These are phyloP conservation scores for Pagetopsis macropterus DNA, from an alignment of 2,797 vertebrate genomes.

Conservation along the genomic window DNA sequence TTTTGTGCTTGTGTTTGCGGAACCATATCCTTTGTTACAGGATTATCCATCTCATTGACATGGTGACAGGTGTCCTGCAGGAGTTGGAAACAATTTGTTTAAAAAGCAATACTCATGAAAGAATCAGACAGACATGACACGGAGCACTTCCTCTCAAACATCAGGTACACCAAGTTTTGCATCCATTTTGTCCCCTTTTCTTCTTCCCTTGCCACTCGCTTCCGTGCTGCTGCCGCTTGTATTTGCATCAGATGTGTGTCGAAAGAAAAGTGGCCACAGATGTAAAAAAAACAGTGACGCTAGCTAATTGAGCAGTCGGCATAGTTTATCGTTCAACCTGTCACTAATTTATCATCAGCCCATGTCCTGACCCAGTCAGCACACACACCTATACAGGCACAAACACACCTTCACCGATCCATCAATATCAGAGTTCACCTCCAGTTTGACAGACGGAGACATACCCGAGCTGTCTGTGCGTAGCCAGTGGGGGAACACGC, in stretches of 20 bases:
- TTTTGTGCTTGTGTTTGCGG: conserved; percentile 15
- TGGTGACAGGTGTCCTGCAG: conserved; percentile 62
- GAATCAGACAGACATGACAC: conserved; percentile 50
- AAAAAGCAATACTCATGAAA: conserved; percentile 66
- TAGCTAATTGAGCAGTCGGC: conserved; percentile 39
- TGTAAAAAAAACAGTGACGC: conserved; percentile 56
- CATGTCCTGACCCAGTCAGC: conserved; percentile 30
- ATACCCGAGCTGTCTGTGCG: conserved; percentile 45
- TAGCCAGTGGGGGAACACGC: conserved; percentile 43
- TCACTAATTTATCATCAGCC: conserved; percentile 34
- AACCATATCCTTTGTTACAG: conserved; percentile 33
- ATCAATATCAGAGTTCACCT: conserved; percentile 64
- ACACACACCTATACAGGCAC: conserved; percentile 18
- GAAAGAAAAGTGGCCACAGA: conserved; percentile 47
- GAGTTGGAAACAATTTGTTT: conserved; percentile 73
- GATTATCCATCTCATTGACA: conserved; percentile 35
- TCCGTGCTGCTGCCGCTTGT: conserved; percentile 44
- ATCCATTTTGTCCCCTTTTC: conserved; percentile 73
- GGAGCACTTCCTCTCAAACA: conserved; percentile 68
- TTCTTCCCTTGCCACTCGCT: conserved; percentile 57
- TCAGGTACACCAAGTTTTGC: conserved; percentile 82
- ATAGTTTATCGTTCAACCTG: conserved; percentile 37
- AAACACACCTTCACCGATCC: conserved; percentile 25
- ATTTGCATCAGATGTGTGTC: conserved; percentile 76
- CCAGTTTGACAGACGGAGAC: conserved; percentile 66